phyloP scores from a whole-genome alignment of 2,113 vertebrate species.

The western clawed frog (Xenopus tropicalis) region DNA sequence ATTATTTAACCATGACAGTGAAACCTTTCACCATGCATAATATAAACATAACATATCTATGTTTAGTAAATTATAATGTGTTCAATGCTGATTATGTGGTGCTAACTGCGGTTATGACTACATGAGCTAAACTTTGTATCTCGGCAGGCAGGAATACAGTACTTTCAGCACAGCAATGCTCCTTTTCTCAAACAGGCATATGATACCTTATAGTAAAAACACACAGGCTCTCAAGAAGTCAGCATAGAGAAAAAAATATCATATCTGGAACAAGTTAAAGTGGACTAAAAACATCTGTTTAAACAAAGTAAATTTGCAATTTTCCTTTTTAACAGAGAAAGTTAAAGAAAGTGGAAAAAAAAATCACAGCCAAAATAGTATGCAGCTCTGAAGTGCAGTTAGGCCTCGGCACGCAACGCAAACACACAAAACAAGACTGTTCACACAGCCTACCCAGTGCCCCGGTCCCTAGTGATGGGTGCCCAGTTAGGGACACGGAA shows the following conservation, averaged over 20 bases:
- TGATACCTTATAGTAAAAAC: constrained; percentile 20
- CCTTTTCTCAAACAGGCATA: constrained; percentile 28
- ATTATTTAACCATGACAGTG: neutral
- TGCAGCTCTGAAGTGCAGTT: constrained; percentile 3
- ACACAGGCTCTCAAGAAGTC: constrained; percentile 31
- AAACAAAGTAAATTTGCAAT: constrained; percentile 36
- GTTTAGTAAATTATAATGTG: constrained; percentile 25
- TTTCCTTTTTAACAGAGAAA: constrained; percentile 27
- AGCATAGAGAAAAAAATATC: constrained; percentile 33
- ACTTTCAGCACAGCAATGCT: constrained; percentile 7
- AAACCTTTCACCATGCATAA: neutral
- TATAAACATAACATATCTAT: neutral
- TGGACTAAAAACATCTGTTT: constrained; percentile 41
- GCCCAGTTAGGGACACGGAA: constrained; percentile 8
- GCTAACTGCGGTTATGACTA: constrained; percentile 12
- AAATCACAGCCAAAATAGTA: constrained; percentile 31
- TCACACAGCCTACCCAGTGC: neutral
- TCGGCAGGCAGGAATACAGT: constrained; percentile 16
- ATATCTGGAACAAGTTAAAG: constrained; percentile 43
- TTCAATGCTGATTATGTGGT: constrained; percentile 5
- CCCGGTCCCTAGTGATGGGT: constrained; percentile 3
- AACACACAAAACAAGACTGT: constrained; percentile 1
- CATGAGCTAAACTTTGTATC: neutral
- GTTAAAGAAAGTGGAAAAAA: constrained; percentile 24
- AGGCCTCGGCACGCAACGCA: constrained; percentile 14